Conservation (phyloP, 2,113 vertebrate genomes). For the Elaphurus davidianus region DNA sequence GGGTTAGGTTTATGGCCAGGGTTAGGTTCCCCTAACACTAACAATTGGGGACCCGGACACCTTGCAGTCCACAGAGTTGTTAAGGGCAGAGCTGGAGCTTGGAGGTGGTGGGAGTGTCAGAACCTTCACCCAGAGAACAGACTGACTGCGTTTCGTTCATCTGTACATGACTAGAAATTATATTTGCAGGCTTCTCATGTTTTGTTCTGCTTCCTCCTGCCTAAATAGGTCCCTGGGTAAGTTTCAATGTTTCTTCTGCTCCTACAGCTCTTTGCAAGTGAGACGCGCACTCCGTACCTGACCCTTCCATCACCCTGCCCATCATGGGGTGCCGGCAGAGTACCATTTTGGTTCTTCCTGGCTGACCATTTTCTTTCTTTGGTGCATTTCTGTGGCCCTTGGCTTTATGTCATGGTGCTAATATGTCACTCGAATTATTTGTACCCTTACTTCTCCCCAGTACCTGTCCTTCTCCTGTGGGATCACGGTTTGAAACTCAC, state of each 20-base stretch:
- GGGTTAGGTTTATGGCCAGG: not conserved
- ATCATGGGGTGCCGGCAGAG: accelerated
- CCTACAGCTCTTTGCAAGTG: accelerated
- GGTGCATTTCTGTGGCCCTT: not conserved
- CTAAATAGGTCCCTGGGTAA: not conserved
- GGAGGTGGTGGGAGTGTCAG: accelerated
- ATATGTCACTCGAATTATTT: not conserved
- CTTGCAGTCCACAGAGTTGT: accelerated
- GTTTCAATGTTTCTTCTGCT: not conserved
- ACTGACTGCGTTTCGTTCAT: not conserved
- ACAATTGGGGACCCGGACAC: accelerated
- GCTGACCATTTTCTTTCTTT: not conserved
- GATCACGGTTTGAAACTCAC: not conserved
- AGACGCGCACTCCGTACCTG: accelerated
- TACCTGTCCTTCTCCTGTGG: not conserved
- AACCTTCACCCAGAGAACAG: not conserved
- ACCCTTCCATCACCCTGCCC: not conserved
- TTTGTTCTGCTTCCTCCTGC: not conserved
- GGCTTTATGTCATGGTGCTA: not conserved
- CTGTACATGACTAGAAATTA: not conserved
- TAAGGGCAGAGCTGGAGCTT: not conserved
- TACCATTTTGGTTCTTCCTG: not conserved
- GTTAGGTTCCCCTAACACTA: not conserved
- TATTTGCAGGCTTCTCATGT: not conserved
- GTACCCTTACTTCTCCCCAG: not conserved